Evolutionary conservation across 2,888 invertebrate genomes (phyloP).

Genomic region (Aporophyla lueneburgensis): DNA sequence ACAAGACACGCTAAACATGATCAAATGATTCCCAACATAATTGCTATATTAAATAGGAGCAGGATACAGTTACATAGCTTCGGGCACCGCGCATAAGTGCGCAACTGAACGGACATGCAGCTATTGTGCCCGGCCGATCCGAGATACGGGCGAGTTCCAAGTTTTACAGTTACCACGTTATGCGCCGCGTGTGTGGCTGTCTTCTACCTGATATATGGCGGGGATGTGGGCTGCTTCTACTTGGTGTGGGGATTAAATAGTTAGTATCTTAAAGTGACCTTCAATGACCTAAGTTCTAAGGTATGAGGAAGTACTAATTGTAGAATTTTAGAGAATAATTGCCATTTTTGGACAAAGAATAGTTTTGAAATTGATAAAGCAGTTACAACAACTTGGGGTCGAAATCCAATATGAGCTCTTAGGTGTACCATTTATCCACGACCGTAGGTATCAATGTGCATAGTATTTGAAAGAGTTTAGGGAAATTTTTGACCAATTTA

Average conservation of each 20-base stretch:
- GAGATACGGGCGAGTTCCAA: slow-evolving; percentile 68
- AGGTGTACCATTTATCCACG: no score
- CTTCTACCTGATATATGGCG: slow-evolving; percentile 55
- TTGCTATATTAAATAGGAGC: slow-evolving; percentile 65
- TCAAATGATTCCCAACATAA: slow-evolving; percentile 56
- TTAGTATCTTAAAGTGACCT: slow-evolving; percentile 35
- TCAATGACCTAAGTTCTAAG: slow-evolving; percentile 34
- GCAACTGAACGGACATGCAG: slow-evolving; percentile 69
- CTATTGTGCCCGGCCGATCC: slow-evolving; percentile 71
- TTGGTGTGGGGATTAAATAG: slow-evolving; percentile 50
- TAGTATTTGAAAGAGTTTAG: no score
- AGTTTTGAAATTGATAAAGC: background rate
- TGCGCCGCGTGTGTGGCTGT: slow-evolving; percentile 64
- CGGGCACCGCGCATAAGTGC: slow-evolving; percentile 66
- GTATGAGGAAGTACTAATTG: slow-evolving; percentile 24
- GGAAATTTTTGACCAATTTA: no score
- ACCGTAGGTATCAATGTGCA: no score
- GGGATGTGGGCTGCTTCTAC: slow-evolving; percentile 54
- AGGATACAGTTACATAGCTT: slow-evolving; percentile 67
- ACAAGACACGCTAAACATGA: slow-evolving; percentile 40
- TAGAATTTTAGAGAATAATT: slow-evolving; percentile 6
- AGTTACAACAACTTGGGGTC: no score
- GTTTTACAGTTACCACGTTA: slow-evolving; percentile 70
- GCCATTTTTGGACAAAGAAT: background rate
- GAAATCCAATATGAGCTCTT: background rate